These are phyloP conservation scores for Athene noctua DNA, from an alignment of 2,113 vertebrate genomes.

Conservation along the genomic window DNA sequence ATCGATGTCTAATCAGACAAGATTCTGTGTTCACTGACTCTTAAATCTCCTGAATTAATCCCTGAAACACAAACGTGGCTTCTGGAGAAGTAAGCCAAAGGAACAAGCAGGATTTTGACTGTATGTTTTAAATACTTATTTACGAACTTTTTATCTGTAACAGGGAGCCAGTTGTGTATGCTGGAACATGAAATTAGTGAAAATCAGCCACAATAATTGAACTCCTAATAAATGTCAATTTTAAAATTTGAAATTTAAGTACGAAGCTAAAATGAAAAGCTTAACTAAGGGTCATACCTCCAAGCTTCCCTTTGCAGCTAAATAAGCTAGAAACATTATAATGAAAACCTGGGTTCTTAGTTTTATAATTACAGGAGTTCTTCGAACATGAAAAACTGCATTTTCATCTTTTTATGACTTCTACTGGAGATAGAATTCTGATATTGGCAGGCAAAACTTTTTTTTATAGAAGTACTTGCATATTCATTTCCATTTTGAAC, in stretches of 20 bases:
- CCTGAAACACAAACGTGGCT: not conserved
- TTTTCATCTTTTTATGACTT: not conserved
- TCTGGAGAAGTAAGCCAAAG: not conserved
- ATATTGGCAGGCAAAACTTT: not conserved
- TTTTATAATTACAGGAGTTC: not conserved
- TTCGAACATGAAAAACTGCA: not conserved
- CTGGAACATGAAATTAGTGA: not conserved
- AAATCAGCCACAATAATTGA: not conserved
- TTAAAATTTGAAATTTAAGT: not conserved
- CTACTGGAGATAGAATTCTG: not conserved
- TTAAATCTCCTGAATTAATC: not conserved
- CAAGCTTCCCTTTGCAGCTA: not conserved
- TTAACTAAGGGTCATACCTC: not conserved
- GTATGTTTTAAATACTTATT: not conserved
- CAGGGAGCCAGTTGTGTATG: not conserved
- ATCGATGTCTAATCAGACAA: not conserved
- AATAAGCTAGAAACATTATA: not conserved
- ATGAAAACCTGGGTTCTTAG: not conserved
- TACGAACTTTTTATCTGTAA: not conserved
- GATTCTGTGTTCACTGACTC: not conserved
- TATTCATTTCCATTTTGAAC: not conserved
- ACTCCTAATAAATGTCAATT: not conserved
- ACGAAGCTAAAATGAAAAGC: not conserved
- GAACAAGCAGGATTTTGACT: not conserved
- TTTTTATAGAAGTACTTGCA: not conserved